Evolutionary conservation across 2,888 invertebrate genomes (phyloP), one percentile per base, ranked within the genome.

Genomic region (Sepiola atlantica): DNA sequence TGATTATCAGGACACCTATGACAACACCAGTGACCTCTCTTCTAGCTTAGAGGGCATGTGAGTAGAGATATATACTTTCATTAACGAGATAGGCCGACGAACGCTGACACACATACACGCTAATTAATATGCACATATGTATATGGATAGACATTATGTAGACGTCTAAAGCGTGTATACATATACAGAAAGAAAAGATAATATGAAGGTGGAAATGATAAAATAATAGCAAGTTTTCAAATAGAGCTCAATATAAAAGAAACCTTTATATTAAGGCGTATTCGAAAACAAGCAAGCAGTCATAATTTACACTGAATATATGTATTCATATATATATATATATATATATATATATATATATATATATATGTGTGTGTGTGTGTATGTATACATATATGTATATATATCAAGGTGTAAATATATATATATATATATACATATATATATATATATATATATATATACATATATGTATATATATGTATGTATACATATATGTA

Each of bases 401-500:
- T 77, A 10, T 77, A 77, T 77, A 77, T 77, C 2, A 6, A 77
- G 2, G 8, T 77, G 8, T 77, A 77, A 6, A 77, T n/a, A 77
- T n/a, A 77, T 77, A 77, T 77, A n/a, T 77, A 77, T 77, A 77
- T 77, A 77, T 77, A 77, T 77, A 77, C 8, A 3, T 77, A 77
- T 77, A 77, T 77, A 77, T 77, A 77, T 77, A 77, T 77, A 77
- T 77, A 77, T 77, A 77, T 77, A 77, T 77, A 77, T 77, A 77
- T n/a, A 77, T 77, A 77, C 8, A n/a, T 77, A 77, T 77, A 77
- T 77, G 8, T 77, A 77, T 77, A 77, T 77, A 77, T 77, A 77
- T 77, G 8, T 77, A 77, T 77, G 8, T 77, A 77, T 77, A 45
- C 8, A 45, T 45, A 45, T 45, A 45, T 45, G 8, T 45, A 45